Evolutionary conservation across 92 coral and sea anemone genomes (phyloP), one percentile per base, ranked within the genome.

Genomic region (Umimayanthus chanpuru): DNA sequence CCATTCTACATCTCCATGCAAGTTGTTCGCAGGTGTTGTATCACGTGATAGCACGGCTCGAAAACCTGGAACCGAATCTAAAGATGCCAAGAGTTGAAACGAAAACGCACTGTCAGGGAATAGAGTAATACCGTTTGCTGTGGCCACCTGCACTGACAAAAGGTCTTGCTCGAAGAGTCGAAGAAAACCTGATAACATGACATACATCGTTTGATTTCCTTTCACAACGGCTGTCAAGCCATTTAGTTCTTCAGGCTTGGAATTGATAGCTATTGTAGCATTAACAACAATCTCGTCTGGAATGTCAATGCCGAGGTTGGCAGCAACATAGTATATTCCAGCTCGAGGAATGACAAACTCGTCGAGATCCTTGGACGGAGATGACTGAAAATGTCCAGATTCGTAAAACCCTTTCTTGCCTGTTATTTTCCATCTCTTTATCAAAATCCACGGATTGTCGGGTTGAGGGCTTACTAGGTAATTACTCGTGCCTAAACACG

Each of bases 321-420:
- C n/a, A 5, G 86, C 66, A 32, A 82, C 77, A 26, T 53, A 81
- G 73, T 81, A 81, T 61, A 81, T 64, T 81, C 85, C 85, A 36
- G 68, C 36, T 40, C 55, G 55, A 25, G 77, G 76, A 67, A 67
- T 82, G 64, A 68, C 41, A 29, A 82, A 43, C 53, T 82, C 66
- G 25, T 41, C 25, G 41, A 43, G 75, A 32, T 0, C 36, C 36
- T 32, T 32, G 36, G 36, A 2, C 15, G 86, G 77, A 41, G 86
- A 68, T 5, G 32, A 10, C n/a, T 43, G 29, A 67, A 82, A 82
- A 44, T 82, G 86, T 67, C 86, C 86, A 2, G 86, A 68, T 23
- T 82, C 77, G 39, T 68, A 82, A 67, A 72, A 82, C 28, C 77
- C 77, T 43, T 40, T 68, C 72, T 72, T 82, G 9, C 76, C 76